Evolutionary conservation across 2,113 vertebrate genomes (phyloP).

Genomic region (Myrmecophaga tridactyla): DNA sequence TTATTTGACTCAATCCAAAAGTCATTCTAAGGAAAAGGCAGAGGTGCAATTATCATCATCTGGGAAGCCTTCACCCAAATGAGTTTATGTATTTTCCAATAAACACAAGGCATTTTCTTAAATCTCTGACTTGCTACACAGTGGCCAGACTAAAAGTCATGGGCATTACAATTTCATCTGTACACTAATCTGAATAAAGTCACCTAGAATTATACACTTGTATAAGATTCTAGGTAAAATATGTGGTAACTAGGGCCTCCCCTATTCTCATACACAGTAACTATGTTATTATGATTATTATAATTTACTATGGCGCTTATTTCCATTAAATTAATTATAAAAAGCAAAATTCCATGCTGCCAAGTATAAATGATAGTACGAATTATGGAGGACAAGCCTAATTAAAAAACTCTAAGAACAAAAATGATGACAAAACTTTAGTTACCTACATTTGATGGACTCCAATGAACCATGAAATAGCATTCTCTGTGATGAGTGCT

Average conservation of each 20-base stretch:
- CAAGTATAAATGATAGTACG: too few species aligned
- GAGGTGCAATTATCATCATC: background rate
- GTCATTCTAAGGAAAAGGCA: slow-evolving; percentile 17
- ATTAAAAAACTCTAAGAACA: background rate
- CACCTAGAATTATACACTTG: background rate
- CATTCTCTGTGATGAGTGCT: background rate
- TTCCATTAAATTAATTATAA: too few species aligned
- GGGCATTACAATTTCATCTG: background rate
- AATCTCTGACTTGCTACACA: too few species aligned
- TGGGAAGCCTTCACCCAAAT: background rate
- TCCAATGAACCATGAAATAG: background rate
- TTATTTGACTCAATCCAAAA: background rate
- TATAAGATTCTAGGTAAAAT: background rate
- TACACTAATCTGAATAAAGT: background rate
- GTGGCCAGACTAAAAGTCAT: too few species aligned
- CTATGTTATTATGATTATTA: too few species aligned
- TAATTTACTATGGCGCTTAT: too few species aligned
- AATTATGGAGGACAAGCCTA: background rate
- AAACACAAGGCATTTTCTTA: too few species aligned
- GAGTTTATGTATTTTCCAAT: too few species aligned
- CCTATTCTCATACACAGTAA: background rate
- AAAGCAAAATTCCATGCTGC: too few species aligned
- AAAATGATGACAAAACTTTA: background rate
- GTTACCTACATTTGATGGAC: background rate
- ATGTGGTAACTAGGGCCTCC: background rate